Evolutionary conservation across 2,888 invertebrate species (phyloP), one percentile per base, ranked within the genome.

Genomic region (Theretra japonica): DNA sequence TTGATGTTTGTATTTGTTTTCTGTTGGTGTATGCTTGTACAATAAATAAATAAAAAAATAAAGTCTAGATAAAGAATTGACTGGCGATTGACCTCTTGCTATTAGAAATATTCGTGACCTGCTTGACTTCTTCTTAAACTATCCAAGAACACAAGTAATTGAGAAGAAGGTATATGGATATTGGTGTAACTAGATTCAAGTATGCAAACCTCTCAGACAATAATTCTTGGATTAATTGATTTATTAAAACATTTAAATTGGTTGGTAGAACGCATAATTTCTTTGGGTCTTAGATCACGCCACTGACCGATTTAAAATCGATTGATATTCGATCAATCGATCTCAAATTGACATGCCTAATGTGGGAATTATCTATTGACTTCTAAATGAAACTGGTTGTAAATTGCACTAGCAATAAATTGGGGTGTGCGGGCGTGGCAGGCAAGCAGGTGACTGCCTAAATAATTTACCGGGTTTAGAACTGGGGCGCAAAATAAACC

Each of bases 241-340:
- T 7, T 48, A 48, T 7, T 8, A 48, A 48, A 28, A 28, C 28
- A 53, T 53, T n/a, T 53, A 53, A 53, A 53, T 53, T 53, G 6
- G 4, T n/a, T n/a, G 6, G 4, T 53, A n/a, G 19, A 53, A n/a
- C 53, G 53, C n/a, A 53, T 41, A 41, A 33, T 33, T 53, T 53
- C 6, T 53, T 17, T 6, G 19, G 19, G 53, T n/a, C 53, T 53
- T 53, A n/a, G 53, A 53, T 3, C 53, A n/a, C n/a, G 53, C n/a
- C 53, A 53, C n/a, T n/a, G 53, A n/a, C 53, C 53, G 53, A 53
- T 1, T 58, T 25, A 58, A 58, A 58, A 58, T 58, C 58, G 58
- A 58, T 58, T 23, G 23, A 25, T 58, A 17, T 58, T 17, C 53
- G 53, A 58, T 25, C 5, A 25, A 58, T 58, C 25, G 25, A 25